Evolutionary conservation across 2,797 vertebrate genomes (phyloP), one percentile per base, ranked within the genome.

Genomic region (Leucoraja ocellata): DNA sequence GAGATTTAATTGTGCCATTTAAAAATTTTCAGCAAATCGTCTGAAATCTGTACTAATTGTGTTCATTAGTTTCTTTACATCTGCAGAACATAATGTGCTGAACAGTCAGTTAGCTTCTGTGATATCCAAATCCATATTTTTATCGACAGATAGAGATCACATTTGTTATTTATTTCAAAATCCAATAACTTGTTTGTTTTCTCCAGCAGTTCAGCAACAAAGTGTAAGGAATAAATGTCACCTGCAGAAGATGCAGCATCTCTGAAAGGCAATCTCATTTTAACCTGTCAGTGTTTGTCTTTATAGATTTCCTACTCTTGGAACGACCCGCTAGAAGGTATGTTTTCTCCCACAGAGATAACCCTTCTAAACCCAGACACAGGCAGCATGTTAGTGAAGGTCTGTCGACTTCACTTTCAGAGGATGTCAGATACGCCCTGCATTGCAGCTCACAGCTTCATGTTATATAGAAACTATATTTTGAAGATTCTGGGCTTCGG

Each of bases 141-240:
- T 32, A 71, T 91, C 16, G 71, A n/a, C 28, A 54, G 46, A 74
- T 25, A 54, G 58, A 91, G 68, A 46, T 92, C 39, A 39, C 39
- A 73, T 25, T 92, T 76, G 90, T 25, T 73, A 92, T 76, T 54
- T 92, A 76, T 54, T 92, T 76, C n/a, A 23, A 92, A 76, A 92
- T 54, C 71, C 14, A 16, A 39, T 21, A 76, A 74, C 46, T n/a
- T 92, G 68, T 76, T 76, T 92, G 90, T 54, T 76, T 92, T 76
- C 68, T 73, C 71, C 21, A 71, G 68, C 39, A 23, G 32, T 74
- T 74, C 90, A 76, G 39, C 28, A 92, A 0, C 1, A 36, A 88
- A 65, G 7, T 65, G 39, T 74, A 76, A 76, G 71, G 76, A 92
- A 71, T 9, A 74, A 92, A 74, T 28, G 25, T 46, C 39, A 92